Base-by-base conservation (phyloP, 2,797 vertebrate genomes). In the Parambassis ranga region DNA sequence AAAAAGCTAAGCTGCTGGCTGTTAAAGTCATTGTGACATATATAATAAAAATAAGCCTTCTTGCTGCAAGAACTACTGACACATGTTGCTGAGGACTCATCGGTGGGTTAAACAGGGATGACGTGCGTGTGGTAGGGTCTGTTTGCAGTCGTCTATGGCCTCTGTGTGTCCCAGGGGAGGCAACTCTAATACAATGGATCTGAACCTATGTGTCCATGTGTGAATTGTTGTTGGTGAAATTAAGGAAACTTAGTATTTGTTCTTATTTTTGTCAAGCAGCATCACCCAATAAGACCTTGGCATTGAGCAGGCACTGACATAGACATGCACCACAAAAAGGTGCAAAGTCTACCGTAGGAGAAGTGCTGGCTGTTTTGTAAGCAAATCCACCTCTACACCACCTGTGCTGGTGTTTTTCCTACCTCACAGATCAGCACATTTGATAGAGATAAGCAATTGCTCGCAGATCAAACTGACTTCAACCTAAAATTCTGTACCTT, bases 321-420 rank as follows among this genome's bases (percentile, higher is more conserved):
- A 4, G 7, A 3, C 5, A 43, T 10, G 20, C n/a, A 22, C 26
- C 19, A 28, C 31, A 47, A 42, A 59, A 56, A 48, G 62, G 32
- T 51, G 48, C 11, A 15, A 38, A 39, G 68, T 14, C 24, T 10
- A 33, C 57, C 28, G 41, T 71, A 42, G 58, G 27, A 15, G 37
- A 13, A 28, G 28, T 15, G 14, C 13, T 41, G 8, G n/a, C 39
- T 55, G 31, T 68, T 69, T 69, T 55, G 60, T 59, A 69, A 65
- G 64, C 50, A 75, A 42, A 72, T 42, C 36, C 27, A 28, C 15
- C 38, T 26, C 32, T 56, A 32, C 28, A 22, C 22, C 13, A 42
- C 24, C 50, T 20, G 30, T 38, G 43, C 19, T 28, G 46, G 2
- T 1, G 19, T n/a, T n/a, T n/a, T n/a, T n/a, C n/a, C n/a, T n/a